These are phyloP conservation scores for Sinotaia quadrata DNA, from an alignment of 2,888 invertebrate species.

Conservation along the genomic window DNA sequence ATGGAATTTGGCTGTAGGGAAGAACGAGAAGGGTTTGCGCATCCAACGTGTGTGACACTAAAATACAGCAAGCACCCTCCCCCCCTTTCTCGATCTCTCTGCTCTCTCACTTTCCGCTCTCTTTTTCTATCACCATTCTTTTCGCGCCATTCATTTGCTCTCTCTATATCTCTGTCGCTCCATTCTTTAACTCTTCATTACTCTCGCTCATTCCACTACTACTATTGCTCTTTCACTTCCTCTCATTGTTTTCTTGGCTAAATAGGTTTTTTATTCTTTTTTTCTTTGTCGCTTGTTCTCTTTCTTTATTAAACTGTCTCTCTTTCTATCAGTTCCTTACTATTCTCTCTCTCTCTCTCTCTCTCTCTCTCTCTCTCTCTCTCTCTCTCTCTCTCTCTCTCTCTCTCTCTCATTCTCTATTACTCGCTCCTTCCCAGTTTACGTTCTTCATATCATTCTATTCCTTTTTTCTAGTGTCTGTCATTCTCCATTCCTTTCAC, in stretches of 20 bases:
- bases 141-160: too few relatives aligned
- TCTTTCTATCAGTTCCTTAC: neutral
- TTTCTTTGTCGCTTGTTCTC: neutral
- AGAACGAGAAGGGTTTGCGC: too few relatives aligned
- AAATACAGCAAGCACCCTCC: too few relatives aligned
- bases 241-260: neutral
- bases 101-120: too few relatives aligned
- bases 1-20: too few relatives aligned
- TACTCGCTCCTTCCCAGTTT: neutral
- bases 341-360: neutral
- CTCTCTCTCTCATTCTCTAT: slow-evolving; percentile 14
- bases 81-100: too few relatives aligned
- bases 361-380: neutral
- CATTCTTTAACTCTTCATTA: too few relatives aligned
- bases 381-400: neutral
- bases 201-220: too few relatives aligned
- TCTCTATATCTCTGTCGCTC: too few relatives aligned
- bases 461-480: neutral
- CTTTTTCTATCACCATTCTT: too few relatives aligned
- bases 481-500: neutral
- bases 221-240: too few relatives aligned
- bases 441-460: neutral
- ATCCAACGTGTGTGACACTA: too few relatives aligned
- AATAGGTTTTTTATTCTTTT: neutral
- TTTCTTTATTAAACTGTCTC: neutral